Base-by-base conservation (phyloP, 2,888 invertebrate genomes). In the Acleris holmiana region DNA sequence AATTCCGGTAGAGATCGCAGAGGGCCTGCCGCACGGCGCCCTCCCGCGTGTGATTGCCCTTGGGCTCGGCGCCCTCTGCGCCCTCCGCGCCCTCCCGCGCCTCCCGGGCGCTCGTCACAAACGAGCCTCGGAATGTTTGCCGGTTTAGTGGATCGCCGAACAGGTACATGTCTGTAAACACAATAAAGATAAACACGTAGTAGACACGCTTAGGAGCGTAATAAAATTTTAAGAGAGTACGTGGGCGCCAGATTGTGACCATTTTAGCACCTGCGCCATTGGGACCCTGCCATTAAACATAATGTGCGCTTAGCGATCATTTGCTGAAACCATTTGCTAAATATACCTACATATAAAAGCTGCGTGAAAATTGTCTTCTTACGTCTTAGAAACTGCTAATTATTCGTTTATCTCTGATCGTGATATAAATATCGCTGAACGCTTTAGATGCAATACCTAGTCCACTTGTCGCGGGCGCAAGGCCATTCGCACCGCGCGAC, bases 81-180 rank as follows among this genome's bases (percentile, higher is more conserved):
- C 67, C 95, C 93, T 85, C 95, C 94, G 47, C 94, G 73, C 96
- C 86, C 50, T 93, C 93, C 93, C 96, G 94, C 73, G 96, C 86
- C 50, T 93, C 93, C 93, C 96, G 94, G 76, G 97, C 96, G 13
- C 95, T 95, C 67, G 97, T 95, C 72, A 95, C 94, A 84, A 98
- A 96, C 66, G 95, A 96, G 47, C 96, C 98, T 68, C 97, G 94
- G 88, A 97, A 98, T 64, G 97, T 94, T 84, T 97, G 95, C 82
- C 97, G 96, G 77, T 95, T 95, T 57, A 96, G 92, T 49, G 95
- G 95, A 75, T 95, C 95, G 53, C 95, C 93, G 68, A 95, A 93
- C 76, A 96, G 93, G 86, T 95, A 96, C 85, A 95, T 95, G 80
- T 96, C 96, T 96, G 94, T 46, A 93, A 94, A 73, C 70, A 67